A percentile compares a stretch with the other conserved stretches of the same genome.
Conservation (phyloP, 1,140 invertebrate genomes). For the Listronotus oregonensis region DNA sequence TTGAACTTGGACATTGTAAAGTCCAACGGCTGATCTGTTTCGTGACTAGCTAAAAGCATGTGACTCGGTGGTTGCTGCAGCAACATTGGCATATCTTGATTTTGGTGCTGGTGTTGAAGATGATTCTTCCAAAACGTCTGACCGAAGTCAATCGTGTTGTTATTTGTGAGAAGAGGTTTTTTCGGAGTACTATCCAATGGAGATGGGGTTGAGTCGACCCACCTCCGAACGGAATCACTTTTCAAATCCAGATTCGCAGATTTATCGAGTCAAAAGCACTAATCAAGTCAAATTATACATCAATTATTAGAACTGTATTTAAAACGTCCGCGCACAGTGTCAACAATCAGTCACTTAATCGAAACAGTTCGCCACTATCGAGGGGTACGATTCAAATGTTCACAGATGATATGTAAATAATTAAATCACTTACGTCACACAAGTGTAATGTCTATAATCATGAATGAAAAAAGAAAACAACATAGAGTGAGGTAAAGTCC, state of each 20-base stretch:
- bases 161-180: constrained; percentile 43
- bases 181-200: constrained; percentile 47
- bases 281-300: constrained; percentile 20
- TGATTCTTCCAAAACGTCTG: constrained; percentile 46
- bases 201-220: constrained; percentile 54
- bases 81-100: constrained; percentile 55
- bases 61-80: constrained; percentile 53
- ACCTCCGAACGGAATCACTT: constrained; percentile 55
- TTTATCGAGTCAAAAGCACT: constrained; percentile 15
- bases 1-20: constrained; percentile 60
- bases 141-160: constrained; percentile 54
- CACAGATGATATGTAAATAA: constrained; percentile 29
- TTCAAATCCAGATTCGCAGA: constrained; percentile 55
- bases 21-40: constrained; percentile 57
- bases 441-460: constrained; percentile 6
- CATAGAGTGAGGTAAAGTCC: constrained; percentile 14
- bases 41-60: constrained; percentile 47
- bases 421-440: constrained; percentile 4
- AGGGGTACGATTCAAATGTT: neutral
- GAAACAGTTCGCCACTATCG: too few relatives aligned
- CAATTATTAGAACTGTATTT: constrained; percentile 16
- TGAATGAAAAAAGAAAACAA: constrained; percentile 19
- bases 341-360: neutral
- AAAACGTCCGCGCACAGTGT: constrained; percentile 21
- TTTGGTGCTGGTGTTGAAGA: constrained; percentile 7